Conservation (phyloP, 2,888 invertebrate genomes). For the Tenthredo mesomela region DNA sequence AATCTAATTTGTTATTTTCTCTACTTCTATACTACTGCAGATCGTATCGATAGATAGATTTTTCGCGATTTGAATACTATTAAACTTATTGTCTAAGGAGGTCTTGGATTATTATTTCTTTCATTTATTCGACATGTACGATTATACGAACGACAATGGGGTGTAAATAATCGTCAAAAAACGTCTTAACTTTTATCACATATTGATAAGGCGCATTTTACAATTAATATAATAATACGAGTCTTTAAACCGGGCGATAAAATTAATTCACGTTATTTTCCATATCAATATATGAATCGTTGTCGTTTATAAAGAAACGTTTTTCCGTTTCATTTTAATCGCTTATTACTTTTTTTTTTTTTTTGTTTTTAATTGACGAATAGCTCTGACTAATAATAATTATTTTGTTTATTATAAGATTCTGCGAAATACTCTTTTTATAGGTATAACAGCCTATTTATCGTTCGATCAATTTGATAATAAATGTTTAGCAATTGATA, state of each 20-base stretch:
- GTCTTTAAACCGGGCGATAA: background rate
- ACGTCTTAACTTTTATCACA: constrained; percentile 28
- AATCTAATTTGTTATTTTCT: background rate
- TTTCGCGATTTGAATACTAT: background rate
- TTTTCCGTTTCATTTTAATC: background rate
- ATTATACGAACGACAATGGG: background rate
- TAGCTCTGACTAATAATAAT: constrained; percentile 30
- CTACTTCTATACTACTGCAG: background rate
- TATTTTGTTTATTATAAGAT: background rate
- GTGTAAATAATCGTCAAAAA: background rate
- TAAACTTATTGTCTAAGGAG: background rate
- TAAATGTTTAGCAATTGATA: background rate
- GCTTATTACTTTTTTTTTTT: no score
- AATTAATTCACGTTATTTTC: background rate
- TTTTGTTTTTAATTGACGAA: constrained; percentile 29
- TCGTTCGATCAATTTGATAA: background rate
- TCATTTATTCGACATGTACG: background rate
- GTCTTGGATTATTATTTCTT: background rate
- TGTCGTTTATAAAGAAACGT: background rate
- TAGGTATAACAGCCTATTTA: background rate
- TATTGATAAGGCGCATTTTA: constrained; percentile 39
- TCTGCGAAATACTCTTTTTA: background rate
- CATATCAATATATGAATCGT: constrained; percentile 4
- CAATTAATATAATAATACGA: background rate
- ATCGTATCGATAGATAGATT: background rate